These are phyloP conservation scores for Frankliniella intonsa DNA, from an alignment of 2,888 invertebrate genomes.

Conservation along the genomic window DNA sequence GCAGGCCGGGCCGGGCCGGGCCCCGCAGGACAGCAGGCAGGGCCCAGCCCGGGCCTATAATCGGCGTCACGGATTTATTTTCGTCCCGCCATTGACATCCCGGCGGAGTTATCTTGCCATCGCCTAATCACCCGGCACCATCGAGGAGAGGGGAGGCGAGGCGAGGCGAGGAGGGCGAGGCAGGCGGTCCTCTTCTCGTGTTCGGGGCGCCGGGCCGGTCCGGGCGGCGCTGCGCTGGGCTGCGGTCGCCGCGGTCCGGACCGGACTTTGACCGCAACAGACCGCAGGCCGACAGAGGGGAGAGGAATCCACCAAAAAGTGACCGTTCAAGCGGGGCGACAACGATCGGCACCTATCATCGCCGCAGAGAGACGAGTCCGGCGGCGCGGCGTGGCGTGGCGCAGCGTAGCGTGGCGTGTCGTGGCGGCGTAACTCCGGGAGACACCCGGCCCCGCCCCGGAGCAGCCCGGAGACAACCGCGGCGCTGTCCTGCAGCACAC, in stretches of 20 bases:
- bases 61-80: conserved; percentile 1
- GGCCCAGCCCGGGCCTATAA: not conserved
- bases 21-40: not conserved
- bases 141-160: not conserved
- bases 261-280: not conserved
- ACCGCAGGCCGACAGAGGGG: not conserved
- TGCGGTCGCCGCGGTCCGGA: too few species aligned
- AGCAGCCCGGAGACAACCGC: too few species aligned
- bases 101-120: too few species aligned
- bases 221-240: too few species aligned
- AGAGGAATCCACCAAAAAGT: not conserved
- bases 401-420: too few species aligned
- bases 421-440: too few species aligned
- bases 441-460: not conserved
- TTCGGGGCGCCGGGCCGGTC: too few species aligned
- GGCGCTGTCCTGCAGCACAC: not conserved
- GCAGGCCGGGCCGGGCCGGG: not conserved
- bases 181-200: not conserved
- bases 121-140: not conserved
- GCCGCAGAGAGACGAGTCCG: too few species aligned
- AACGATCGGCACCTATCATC: conserved; percentile 8
- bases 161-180: not conserved
- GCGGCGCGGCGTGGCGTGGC: too few species aligned
- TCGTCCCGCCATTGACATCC: not conserved
- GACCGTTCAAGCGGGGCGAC: not conserved